Base-by-base conservation (phyloP, 1,140 invertebrate species). In the Cataglyphis hispanica region DNA sequence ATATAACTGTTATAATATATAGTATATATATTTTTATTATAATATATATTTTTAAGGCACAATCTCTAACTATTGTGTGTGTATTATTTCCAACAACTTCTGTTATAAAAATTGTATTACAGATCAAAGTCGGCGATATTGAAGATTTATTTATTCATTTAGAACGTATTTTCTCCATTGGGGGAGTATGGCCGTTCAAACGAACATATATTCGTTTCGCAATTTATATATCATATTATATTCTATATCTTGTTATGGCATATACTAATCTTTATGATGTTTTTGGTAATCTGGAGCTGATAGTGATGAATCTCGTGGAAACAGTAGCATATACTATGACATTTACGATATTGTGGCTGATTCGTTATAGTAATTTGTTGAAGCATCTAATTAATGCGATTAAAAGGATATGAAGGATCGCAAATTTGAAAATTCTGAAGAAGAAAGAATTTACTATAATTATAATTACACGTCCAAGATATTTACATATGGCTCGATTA, bases 291-390 rank as follows among this genome's bases (percentile, higher is more conserved):
- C 61, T 91, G 5, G 83, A 91, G 16, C 27, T 78, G 6, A 69
- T 90, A 34, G 85, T 91, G 25, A 87, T 88, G 61, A 90, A 89
- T 50, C 58, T 90, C 7, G 70, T 91, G n/a, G 89, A 91, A 81
- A 76, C 88, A 8, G 64, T 85, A 2, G 89, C 86, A 50, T 90
- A 90, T 25, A 72, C 72, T 8, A 91, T 91, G 58, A 84, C 87
- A 5, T 85, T 87, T 3, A 16, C 67, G 5, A 74, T 90, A 40
- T 1, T 91, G 19, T 70, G 86, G n/a, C 66, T 91, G 3, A 88
- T 91, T 37, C 86, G 86, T 13, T 78, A 85, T 61, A 91, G 76
- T 53, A 58, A 40, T 19, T 64, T 83, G 16, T 19, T 91, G 10
- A 78, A 74, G 6, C 60, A n/a, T 0, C 1, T 91, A 2, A 88